Base-by-base conservation (phyloP, 2,888 invertebrate genomes). In the Oscheius sp. region DNA sequence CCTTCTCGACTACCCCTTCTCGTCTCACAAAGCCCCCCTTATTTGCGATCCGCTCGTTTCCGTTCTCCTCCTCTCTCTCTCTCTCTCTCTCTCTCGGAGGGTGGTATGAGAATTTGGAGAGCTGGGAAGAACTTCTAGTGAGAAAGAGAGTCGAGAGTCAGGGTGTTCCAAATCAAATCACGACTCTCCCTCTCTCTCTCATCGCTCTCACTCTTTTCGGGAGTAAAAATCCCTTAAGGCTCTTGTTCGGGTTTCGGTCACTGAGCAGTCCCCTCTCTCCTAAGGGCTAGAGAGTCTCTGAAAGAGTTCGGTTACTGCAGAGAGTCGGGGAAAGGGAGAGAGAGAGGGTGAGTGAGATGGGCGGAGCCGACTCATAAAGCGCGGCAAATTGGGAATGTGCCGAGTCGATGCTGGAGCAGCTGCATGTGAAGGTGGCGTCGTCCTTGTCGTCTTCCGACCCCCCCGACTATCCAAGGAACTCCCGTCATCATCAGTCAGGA, bases 311-410 rank as follows among this genome's bases (percentile, higher is more conserved):
- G 42, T 42, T 42, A 7, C 42, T 42, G 42, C 42, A 50, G 48
- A 35, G n/a, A 55, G 59, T 33, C 55, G 13, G 29, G 51, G 48
- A 59, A 63, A n/a, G 51, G 59, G 60, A 74, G 66, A 53, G 37
- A 21, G 57, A 32, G 48, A 35, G 51, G 35, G 57, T 42, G 57
- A 55, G 48, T 50, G 70, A 70, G 77, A 74, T 72, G 76, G 74
- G 75, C 74, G 76, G 68, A 73, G 65, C 63, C 65, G 63, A 73
- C 73, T 73, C 73, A 73, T 73, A 63, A 73, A 73, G 63, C 73
- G 73, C 73, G 32, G 73, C 73, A 65, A 73, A 73, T 73, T 73
- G 73, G 73, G 62, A 42, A 59, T 29, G 35, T 42, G 59, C 21
- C 73, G 51, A 73, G 73, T 73, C 73, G 65, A 73, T 73, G 73